These are phyloP conservation scores for Capricornis sumatraensis DNA, from an alignment of 2,113 vertebrate genomes.

Conservation along the genomic window DNA sequence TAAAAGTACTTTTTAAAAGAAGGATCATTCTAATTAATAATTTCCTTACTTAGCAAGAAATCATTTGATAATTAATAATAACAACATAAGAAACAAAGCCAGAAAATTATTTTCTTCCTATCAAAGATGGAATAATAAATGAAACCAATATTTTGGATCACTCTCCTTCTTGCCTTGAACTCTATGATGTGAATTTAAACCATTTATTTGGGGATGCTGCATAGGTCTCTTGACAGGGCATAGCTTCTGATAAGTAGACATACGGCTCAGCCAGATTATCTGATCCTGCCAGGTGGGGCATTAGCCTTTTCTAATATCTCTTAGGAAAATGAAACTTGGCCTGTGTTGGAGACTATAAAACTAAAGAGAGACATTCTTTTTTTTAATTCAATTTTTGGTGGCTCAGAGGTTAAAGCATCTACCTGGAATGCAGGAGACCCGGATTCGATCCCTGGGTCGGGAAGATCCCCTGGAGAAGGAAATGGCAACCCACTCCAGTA, in stretches of 20 bases:
- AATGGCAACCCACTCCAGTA: too few relatives aligned
- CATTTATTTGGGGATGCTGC: neutral
- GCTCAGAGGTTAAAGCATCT: too few relatives aligned
- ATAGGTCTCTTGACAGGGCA: neutral
- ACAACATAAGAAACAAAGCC: neutral
- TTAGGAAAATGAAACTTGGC: neutral
- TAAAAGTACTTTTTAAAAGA: neutral
- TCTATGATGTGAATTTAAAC: neutral
- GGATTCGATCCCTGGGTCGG: rapidly evolving
- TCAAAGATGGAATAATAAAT: neutral
- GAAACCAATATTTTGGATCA: neutral
- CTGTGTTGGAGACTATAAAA: neutral
- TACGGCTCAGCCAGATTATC: neutral
- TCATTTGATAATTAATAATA: neutral
- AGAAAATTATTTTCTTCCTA: neutral
- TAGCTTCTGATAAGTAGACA: neutral
- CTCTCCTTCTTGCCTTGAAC: neutral
- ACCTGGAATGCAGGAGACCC: too few relatives aligned
- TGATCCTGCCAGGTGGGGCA: neutral
- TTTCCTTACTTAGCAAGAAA: neutral
- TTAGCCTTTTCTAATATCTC: neutral
- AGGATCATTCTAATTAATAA: neutral
- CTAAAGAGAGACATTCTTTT: neutral
- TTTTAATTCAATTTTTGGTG: neutral
- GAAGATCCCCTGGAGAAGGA: too few relatives aligned